Conservation (phyloP, 1,140 invertebrate genomes). For the Halotydeus destructor region DNA sequence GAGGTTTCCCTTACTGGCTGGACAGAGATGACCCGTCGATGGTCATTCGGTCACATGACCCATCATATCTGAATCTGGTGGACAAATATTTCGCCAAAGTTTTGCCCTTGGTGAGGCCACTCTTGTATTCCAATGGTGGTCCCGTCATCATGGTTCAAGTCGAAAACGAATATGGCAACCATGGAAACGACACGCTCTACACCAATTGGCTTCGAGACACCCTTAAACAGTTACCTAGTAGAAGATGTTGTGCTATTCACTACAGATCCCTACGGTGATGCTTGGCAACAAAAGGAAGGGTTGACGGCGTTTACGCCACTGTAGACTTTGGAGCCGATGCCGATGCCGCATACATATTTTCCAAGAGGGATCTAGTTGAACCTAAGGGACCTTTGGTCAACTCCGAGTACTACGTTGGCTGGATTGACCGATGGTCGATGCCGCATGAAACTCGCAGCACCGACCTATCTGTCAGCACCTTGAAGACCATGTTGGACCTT, state of each 20-base stretch:
- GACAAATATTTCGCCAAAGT: conserved; percentile 23
- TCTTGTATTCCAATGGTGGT: conserved; percentile 25
- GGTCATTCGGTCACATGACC: conserved; percentile 14
- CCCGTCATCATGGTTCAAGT: conserved; percentile 25
- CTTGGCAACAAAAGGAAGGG: too few relatives aligned
- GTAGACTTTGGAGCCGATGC: conserved; percentile 45
- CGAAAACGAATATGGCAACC: conserved; percentile 21
- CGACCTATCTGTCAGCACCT: conserved; percentile 7
- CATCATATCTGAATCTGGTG: conserved; percentile 22
- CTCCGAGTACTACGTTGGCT: conserved; percentile 70
- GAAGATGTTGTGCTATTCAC: conserved; percentile 14
- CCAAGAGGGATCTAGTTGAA: too few relatives aligned
- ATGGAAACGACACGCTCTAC: conserved; percentile 16
- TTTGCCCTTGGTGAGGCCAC: conserved; percentile 24
- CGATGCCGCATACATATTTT: conserved; percentile 7
- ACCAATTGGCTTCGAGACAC: conserved; percentile 7
- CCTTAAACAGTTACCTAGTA: conserved; percentile 7
- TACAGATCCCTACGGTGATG: too few relatives aligned
- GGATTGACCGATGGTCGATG: conserved; percentile 39
- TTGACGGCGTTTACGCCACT: conserved; percentile 41
- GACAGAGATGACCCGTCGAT: conserved; percentile 13
- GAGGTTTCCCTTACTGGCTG: conserved; percentile 27
- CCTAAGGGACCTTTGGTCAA: too few relatives aligned
- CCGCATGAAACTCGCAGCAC: conserved; percentile 16
- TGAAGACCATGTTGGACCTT: conserved; percentile 19